A percentile compares a stretch with the other conserved stretches of the same genome.
Conservation (phyloP, 2,113 vertebrate species). For the Craseonycteris thonglongyai region DNA sequence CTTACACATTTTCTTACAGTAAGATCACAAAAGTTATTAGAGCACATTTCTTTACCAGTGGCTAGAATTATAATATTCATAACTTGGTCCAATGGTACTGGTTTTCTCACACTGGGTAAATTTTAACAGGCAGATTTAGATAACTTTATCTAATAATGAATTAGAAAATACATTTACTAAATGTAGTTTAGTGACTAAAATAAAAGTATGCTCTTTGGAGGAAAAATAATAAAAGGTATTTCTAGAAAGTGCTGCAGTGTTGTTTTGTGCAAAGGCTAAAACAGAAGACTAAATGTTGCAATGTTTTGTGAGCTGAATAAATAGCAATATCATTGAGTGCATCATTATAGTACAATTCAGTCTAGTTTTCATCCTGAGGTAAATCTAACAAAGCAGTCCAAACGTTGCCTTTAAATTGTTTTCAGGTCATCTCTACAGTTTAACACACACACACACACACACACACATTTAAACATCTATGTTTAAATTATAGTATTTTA, state of each 20-base stretch:
- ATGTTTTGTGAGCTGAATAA: neutral
- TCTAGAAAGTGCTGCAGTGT: neutral
- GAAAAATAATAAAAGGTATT: neutral
- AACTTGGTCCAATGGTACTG: neutral
- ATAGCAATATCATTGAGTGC: neutral
- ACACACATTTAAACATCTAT: neutral
- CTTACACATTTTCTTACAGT: neutral
- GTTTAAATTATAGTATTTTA: neutral
- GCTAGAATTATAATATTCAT: neutral
- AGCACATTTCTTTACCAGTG: neutral
- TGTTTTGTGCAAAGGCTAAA: neutral
- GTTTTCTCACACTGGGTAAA: neutral
- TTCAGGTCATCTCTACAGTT: neutral
- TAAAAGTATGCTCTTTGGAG: neutral
- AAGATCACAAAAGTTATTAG: conserved; percentile 2
- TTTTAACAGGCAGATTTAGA: neutral
- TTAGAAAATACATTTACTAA: neutral
- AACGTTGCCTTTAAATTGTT: neutral
- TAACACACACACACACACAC: neutral
- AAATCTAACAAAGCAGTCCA: neutral
- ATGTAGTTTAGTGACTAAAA: neutral
- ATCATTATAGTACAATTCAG: neutral
- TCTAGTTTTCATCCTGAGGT: neutral
- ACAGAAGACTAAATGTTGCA: neutral
- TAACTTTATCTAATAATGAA: neutral